A percentile compares a stretch with the other conserved stretches of the same genome.
Evolutionary conservation across 2,113 vertebrate species (phyloP).

Genomic region (Salvelinus alpinus): DNA sequence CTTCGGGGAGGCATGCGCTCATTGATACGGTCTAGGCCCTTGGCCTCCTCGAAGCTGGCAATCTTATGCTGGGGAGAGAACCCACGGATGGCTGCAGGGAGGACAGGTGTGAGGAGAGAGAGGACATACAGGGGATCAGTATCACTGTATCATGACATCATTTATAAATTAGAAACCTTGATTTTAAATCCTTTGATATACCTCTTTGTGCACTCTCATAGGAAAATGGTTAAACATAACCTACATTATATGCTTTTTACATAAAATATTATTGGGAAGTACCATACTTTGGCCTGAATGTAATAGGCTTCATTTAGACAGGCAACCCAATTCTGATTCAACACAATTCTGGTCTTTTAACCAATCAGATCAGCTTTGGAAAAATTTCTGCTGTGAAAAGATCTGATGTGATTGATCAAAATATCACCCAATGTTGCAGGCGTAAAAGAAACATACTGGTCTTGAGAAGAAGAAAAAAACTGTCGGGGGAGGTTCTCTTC

Average conservation of each 20-base stretch:
- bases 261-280: not conserved
- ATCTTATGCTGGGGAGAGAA: constrained; percentile 84
- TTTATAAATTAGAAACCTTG: not conserved
- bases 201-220: too few relatives aligned
- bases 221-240: too few relatives aligned
- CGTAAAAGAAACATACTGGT: too few relatives aligned
- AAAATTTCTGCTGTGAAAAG: too few relatives aligned
- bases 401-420: too few relatives aligned
- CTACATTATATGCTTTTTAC: not conserved
- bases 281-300: not conserved
- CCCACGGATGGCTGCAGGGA: constrained; percentile 74
- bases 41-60: constrained; percentile 80
- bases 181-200: not conserved
- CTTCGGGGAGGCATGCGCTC: constrained; percentile 82
- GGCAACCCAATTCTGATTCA: too few relatives aligned
- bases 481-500: too few relatives aligned
- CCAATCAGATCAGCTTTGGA: too few relatives aligned
- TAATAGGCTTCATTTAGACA: not conserved
- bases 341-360: too few relatives aligned
- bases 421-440: too few relatives aligned
- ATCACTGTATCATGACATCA: not conserved
- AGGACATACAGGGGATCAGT: constrained; percentile 1
- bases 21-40: constrained; percentile 82
- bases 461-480: too few relatives aligned
- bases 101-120: not conserved